phyloP scores from a whole-genome alignment of 1,140 invertebrate genomes.

The Leguminivora glycinivorella region DNA sequence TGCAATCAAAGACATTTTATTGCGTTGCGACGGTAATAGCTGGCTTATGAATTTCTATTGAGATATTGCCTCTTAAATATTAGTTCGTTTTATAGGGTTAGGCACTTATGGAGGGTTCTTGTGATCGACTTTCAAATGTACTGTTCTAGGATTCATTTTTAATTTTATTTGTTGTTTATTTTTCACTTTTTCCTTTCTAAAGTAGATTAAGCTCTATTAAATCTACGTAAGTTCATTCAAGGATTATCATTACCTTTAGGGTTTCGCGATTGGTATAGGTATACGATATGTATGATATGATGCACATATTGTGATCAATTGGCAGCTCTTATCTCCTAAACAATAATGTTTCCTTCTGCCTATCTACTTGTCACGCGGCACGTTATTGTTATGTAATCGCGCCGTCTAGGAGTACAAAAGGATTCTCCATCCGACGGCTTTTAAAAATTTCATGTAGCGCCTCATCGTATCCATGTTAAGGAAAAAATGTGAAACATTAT shows the following conservation, averaged over 20 bases:
- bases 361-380: conserved; percentile 28
- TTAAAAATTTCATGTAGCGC: conserved; percentile 37
- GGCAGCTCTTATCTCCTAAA: neutral
- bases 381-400: conserved; percentile 30
- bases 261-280: no score
- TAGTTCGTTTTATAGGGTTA: neutral
- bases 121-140: no score
- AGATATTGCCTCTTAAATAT: neutral
- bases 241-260: no score
- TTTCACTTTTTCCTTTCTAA: no score
- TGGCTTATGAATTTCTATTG: neutral
- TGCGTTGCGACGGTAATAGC: neutral
- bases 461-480: conserved; percentile 38
- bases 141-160: no score
- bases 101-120: no score
- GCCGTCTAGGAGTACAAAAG: conserved; percentile 24
- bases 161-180: no score
- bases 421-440: conserved; percentile 18
- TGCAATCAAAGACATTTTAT: neutral
- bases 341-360: neutral
- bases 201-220: no score
- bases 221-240: no score
- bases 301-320: neutral
- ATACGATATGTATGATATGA: no score
- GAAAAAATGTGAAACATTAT: conserved; percentile 40